Evolutionary conservation across 1,140 invertebrate genomes (phyloP).

Genomic region (Paramacrobiotus metropolitanus): DNA sequence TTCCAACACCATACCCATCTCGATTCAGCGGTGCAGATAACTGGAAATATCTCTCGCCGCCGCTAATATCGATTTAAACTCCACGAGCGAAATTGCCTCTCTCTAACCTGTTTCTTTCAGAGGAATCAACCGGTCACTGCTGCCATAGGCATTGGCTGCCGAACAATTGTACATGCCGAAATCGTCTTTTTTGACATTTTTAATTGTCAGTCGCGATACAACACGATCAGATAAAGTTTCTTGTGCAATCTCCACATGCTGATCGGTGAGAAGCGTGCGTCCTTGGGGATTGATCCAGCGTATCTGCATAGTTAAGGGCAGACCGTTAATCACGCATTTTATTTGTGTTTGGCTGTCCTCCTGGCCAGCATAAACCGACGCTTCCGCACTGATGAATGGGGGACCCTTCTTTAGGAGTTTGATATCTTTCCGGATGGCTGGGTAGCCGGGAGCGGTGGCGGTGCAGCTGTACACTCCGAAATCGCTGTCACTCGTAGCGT

Average conservation of each 20-base stretch:
- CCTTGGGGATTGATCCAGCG: background rate
- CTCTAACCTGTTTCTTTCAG: constrained; percentile 5
- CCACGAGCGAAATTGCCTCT: too few species aligned
- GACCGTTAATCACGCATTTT: background rate
- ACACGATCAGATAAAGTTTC: constrained; percentile 1
- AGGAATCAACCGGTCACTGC: background rate
- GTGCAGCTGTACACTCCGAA: background rate
- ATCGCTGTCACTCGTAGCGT: background rate
- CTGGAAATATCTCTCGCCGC: too few species aligned
- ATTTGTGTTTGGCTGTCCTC: background rate
- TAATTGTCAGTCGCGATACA: background rate
- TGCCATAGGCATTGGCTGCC: background rate
- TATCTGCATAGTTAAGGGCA: background rate
- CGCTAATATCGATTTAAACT: too few species aligned
- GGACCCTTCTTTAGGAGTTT: background rate
- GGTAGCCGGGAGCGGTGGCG: background rate
- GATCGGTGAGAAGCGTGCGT: background rate
- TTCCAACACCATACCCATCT: too few species aligned
- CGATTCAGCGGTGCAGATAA: too few species aligned
- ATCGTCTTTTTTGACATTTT: background rate
- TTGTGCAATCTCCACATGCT: background rate
- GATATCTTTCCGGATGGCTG: background rate
- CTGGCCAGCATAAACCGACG: constrained; percentile 1
- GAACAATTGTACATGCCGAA: constrained; percentile 2
- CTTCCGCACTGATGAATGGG: constrained; percentile 4